These are phyloP conservation scores for Gymnarchus niloticus DNA, from an alignment of 2,113 vertebrate genomes.

Conservation along the genomic window DNA sequence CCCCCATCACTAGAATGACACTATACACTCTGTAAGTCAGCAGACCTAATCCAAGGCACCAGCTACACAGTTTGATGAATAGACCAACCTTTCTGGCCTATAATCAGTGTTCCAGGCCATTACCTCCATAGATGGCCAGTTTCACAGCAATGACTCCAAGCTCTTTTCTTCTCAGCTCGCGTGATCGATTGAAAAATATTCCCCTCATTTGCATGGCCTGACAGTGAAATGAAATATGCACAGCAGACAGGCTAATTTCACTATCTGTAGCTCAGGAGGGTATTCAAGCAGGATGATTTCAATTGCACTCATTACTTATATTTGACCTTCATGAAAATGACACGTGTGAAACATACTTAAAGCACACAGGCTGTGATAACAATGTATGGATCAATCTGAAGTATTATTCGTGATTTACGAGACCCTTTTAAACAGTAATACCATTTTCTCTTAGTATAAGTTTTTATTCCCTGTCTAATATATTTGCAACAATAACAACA, in stretches of 20 bases:
- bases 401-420: background rate
- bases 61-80: conserved; percentile 51
- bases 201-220: conserved; percentile 29
- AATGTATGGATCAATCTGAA: conserved; percentile 27
- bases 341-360: conserved; percentile 42
- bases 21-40: background rate
- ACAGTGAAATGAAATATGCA: conserved; percentile 42
- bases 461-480: no score
- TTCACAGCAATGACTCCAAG: conserved; percentile 41
- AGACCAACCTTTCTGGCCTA: conserved; percentile 52
- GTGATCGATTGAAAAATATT: conserved; percentile 36
- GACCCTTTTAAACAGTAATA: background rate
- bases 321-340: conserved; percentile 48
- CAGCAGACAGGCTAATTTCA: conserved; percentile 45
- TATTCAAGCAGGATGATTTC: conserved; percentile 52
- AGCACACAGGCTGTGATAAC: conserved; percentile 44
- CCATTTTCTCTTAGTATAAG: no score
- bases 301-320: conserved; percentile 53
- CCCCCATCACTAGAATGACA: background rate
- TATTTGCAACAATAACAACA: background rate
- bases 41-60: conserved; percentile 8
- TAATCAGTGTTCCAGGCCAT: conserved; percentile 57
- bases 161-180: conserved; percentile 47
- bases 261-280: conserved; percentile 52
- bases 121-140: conserved; percentile 48